phyloP scores from a whole-genome alignment of 1,140 invertebrate species.

The Drosophila triauraria region DNA sequence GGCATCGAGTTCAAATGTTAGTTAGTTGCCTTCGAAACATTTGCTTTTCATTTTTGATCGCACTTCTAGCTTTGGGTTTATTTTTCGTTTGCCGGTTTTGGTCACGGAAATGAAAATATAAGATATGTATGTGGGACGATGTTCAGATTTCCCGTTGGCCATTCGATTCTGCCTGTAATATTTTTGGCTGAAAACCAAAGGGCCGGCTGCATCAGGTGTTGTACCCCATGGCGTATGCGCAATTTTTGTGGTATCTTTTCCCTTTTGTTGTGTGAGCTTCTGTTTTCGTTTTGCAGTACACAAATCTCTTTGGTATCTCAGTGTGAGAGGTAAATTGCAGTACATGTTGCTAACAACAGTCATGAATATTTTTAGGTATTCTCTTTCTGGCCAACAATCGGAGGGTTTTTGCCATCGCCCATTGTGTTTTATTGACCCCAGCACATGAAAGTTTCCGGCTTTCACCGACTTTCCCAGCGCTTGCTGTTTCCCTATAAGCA shows the following conservation, averaged over 20 bases:
- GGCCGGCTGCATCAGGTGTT: slow-evolving; percentile 16
- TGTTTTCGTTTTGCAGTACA: slow-evolving; percentile 18
- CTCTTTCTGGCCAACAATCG: slow-evolving; percentile 18
- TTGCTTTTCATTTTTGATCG: slow-evolving; percentile 31
- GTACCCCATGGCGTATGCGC: slow-evolving; percentile 36
- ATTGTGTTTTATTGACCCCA: slow-evolving; percentile 59
- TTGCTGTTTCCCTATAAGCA: slow-evolving; percentile 54
- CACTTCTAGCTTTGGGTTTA: slow-evolving; percentile 8
- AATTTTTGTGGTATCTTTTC: slow-evolving; percentile 10
- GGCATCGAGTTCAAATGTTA: slow-evolving; percentile 36
- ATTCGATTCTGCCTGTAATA: slow-evolving; percentile 14
- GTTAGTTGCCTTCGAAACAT: slow-evolving; percentile 41
- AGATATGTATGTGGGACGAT: slow-evolving; percentile 29
- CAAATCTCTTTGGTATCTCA: slow-evolving; percentile 57
- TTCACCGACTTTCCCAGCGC: slow-evolving; percentile 16
- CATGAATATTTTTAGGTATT: slow-evolving; percentile 52
- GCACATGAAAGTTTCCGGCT: slow-evolving; percentile 42
- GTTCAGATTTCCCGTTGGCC: slow-evolving; percentile 36
- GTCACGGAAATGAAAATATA: slow-evolving; percentile 52
- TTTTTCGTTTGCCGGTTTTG: slow-evolving; percentile 17
- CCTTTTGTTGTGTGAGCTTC: background rate
- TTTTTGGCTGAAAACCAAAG: slow-evolving; percentile 45
- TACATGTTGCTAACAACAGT: slow-evolving; percentile 25
- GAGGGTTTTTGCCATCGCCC: slow-evolving; percentile 24
- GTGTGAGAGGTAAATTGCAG: slow-evolving; percentile 27